These are phyloP conservation scores for Drosophila monieri DNA, from an alignment of 2,888 invertebrate genomes.

Conservation along the genomic window DNA sequence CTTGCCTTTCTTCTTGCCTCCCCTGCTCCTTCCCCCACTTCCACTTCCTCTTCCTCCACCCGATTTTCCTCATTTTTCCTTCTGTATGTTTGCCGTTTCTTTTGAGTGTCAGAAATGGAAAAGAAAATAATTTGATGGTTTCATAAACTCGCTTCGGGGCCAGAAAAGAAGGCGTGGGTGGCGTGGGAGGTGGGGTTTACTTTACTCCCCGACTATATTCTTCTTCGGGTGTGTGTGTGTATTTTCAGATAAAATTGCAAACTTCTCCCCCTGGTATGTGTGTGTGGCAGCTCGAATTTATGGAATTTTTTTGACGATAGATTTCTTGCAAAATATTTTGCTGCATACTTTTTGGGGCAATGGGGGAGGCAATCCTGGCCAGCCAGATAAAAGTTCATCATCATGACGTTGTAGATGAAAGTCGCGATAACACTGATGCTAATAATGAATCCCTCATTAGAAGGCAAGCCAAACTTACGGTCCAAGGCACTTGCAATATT, in stretches of 20 bases:
- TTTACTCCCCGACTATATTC: slow-evolving; percentile 10
- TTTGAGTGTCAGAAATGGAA: slow-evolving; percentile 84
- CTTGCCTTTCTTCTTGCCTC: slow-evolving; percentile 17
- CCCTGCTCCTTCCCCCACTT: slow-evolving; percentile 24
- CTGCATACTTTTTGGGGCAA: slow-evolving; percentile 61
- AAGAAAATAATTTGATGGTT: slow-evolving; percentile 84
- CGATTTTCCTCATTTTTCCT: slow-evolving; percentile 26
- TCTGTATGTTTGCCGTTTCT: slow-evolving; percentile 68
- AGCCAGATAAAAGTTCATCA: slow-evolving; percentile 54
- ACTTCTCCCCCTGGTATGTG: slow-evolving; percentile 56
- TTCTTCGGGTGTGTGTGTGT: slow-evolving; percentile 34
- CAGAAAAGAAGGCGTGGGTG: slow-evolving; percentile 29
- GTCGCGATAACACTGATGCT: slow-evolving; percentile 43
- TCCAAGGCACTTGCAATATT: slow-evolving; percentile 77
- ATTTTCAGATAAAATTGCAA: slow-evolving; percentile 77
- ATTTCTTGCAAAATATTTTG: slow-evolving; percentile 71
- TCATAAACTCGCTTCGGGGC: slow-evolving; percentile 79
- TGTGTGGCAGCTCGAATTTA: slow-evolving; percentile 62
- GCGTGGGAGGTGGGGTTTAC: slow-evolving; percentile 1
- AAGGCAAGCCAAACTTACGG: slow-evolving; percentile 54
- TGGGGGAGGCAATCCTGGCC: slow-evolving; percentile 18
- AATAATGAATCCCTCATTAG: slow-evolving; percentile 51
- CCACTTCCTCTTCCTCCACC: slow-evolving; percentile 22
- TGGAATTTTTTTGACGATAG: slow-evolving; percentile 74
- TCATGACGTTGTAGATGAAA: slow-evolving; percentile 47